Conservation (phyloP, 2,113 vertebrate genomes). For the Notothenia rossii region DNA sequence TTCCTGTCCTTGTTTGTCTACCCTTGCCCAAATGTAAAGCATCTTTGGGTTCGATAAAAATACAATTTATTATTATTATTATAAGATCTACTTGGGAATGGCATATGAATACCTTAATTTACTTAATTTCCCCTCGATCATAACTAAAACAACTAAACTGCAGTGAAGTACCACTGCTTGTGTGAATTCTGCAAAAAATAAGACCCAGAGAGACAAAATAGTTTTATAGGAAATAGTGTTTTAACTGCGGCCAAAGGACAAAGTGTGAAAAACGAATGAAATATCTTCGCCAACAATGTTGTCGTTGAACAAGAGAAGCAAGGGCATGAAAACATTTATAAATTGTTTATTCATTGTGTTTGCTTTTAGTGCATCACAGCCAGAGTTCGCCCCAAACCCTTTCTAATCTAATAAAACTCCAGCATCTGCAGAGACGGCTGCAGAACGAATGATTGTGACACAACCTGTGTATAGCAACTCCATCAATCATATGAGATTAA, state of each 20-base stretch:
- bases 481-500: constrained; percentile 49
- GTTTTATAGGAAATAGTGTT: constrained; percentile 3
- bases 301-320: constrained; percentile 1
- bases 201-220: not conserved
- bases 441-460: constrained; percentile 45
- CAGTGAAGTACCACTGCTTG: not conserved
- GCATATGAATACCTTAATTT: not conserved
- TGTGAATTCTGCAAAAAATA: not conserved
- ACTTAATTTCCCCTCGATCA: not conserved
- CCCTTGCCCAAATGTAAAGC: no score
- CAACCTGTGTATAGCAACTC: constrained; percentile 15
- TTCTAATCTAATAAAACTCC: constrained; percentile 37
- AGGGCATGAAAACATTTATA: constrained; percentile 20
- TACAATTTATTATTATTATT: no score
- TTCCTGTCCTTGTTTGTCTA: no score
- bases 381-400: constrained; percentile 8
- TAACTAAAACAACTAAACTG: not conserved
- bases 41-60: no score
- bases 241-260: constrained; percentile 30
- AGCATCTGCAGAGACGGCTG: constrained; percentile 23
- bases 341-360: constrained; percentile 25
- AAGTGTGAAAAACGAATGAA: constrained; percentile 35
- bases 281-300: not conserved
- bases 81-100: constrained; percentile 1
- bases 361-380: not conserved